Conservation (phyloP, 2,113 vertebrate genomes). For the Odontophorus gujanensis region DNA sequence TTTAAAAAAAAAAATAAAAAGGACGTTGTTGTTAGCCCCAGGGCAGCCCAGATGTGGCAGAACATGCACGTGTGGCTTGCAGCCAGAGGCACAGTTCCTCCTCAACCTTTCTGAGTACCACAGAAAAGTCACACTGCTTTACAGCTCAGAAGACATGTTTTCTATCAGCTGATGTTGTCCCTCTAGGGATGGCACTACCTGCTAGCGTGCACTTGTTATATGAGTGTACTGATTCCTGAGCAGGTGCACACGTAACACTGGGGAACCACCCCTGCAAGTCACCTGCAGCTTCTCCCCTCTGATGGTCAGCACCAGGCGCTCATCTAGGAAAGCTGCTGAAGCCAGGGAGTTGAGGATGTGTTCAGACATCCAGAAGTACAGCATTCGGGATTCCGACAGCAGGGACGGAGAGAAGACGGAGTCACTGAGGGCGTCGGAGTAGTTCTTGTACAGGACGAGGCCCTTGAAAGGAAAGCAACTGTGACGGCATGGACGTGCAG, state of each 20-base stretch:
- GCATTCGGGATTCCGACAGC: slow-evolving; percentile 82
- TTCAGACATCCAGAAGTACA: slow-evolving; percentile 89
- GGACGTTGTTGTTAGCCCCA: neutral
- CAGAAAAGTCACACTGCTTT: neutral
- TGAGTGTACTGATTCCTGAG: neutral
- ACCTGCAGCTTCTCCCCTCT: slow-evolving; percentile 81
- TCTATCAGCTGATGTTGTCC: neutral
- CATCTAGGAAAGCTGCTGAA: slow-evolving; percentile 79
- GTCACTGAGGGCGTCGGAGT: slow-evolving; percentile 46
- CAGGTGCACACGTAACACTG: neutral
- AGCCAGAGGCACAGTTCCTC: neutral
- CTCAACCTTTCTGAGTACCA: neutral
- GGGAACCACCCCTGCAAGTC: neutral
- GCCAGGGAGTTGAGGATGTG: slow-evolving; percentile 80
- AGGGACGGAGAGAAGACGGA: slow-evolving; percentile 78
- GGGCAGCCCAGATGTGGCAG: neutral
- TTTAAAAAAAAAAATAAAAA: neutral
- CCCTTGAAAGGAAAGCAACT: slow-evolving; percentile 71
- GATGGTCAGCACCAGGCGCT: slow-evolving; percentile 75
- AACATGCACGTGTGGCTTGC: neutral
- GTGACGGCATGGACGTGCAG: fast-evolving
- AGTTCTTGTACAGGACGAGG: slow-evolving; percentile 77
- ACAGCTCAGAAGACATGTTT: neutral
- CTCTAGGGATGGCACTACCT: neutral
- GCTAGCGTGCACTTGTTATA: neutral